phyloP scores from a whole-genome alignment of 1,140 invertebrate species.

The Bicyclus anynana region DNA sequence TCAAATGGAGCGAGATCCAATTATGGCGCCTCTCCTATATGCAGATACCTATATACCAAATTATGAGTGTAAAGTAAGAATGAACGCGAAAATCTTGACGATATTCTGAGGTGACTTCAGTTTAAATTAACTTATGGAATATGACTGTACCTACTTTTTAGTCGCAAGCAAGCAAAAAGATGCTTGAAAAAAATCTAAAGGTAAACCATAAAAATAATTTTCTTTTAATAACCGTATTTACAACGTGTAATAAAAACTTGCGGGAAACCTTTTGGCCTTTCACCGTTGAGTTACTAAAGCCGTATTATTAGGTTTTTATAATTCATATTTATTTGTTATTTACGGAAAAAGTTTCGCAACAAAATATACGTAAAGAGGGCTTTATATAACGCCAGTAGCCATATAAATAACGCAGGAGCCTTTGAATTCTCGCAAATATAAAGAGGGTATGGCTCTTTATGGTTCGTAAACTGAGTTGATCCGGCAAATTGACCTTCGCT shows the following conservation, averaged over 20 bases:
- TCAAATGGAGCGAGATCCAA: too few relatives aligned
- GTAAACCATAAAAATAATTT: too few relatives aligned
- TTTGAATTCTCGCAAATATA: constrained; percentile 2
- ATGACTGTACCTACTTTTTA: too few relatives aligned
- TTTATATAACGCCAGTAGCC: neutral
- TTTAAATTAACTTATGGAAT: too few relatives aligned
- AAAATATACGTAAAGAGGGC: neutral
- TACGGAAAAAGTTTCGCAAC: neutral
- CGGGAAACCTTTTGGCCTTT: neutral
- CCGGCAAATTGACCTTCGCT: constrained; percentile 3
- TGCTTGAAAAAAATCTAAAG: too few relatives aligned
- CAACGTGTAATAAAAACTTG: neutral
- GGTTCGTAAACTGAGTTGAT: constrained; percentile 5
- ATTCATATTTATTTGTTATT: neutral
- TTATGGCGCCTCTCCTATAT: too few relatives aligned
- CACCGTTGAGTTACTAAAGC: neutral
- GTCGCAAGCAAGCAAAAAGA: too few relatives aligned
- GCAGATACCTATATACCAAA: too few relatives aligned
- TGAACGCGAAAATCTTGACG: too few relatives aligned
- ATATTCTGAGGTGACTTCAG: too few relatives aligned
- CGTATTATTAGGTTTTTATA: neutral
- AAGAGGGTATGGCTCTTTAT: constrained; percentile 3
- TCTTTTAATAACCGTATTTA: too few relatives aligned
- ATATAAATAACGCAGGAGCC: constrained; percentile 2
- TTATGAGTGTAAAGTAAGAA: too few relatives aligned